Conservation (phyloP, 1,140 invertebrate species). For the Arctopsyche grandis region DNA sequence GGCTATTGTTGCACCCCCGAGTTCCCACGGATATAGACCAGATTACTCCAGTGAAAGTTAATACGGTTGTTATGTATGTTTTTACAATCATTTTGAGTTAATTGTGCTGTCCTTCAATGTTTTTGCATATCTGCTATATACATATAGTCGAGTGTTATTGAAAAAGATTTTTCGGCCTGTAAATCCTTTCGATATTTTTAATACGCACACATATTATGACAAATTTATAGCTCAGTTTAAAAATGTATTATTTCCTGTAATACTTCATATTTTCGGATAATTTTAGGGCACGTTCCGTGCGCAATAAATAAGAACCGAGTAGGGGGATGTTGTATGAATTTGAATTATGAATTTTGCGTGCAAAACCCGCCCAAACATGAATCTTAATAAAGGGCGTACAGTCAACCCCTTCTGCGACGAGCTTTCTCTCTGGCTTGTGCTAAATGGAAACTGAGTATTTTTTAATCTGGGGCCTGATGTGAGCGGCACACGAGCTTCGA, state of each 20-base stretch:
- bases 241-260: too few species aligned
- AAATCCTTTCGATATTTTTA: too few species aligned
- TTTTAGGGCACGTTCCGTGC: too few species aligned
- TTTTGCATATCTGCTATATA: too few species aligned
- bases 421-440: neutral
- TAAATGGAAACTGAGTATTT: constrained; percentile 54
- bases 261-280: too few species aligned
- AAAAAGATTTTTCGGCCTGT: too few species aligned
- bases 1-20: constrained; percentile 6
- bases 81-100: too few species aligned
- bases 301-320: too few species aligned
- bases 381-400: constrained; percentile 23
- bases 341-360: constrained; percentile 18
- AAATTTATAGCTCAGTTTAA: too few species aligned
- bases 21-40: constrained; percentile 7
- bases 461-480: constrained; percentile 52
- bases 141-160: too few species aligned
- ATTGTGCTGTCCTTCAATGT: too few species aligned
- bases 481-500: constrained; percentile 34
- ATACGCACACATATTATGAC: too few species aligned
- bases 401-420: neutral
- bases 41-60: neutral
- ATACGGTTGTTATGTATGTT: neutral
- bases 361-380: constrained; percentile 19
- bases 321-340: neutral